Evolutionary conservation across 2,113 vertebrate genomes (phyloP).

Genomic region (Eurypyga helias): DNA sequence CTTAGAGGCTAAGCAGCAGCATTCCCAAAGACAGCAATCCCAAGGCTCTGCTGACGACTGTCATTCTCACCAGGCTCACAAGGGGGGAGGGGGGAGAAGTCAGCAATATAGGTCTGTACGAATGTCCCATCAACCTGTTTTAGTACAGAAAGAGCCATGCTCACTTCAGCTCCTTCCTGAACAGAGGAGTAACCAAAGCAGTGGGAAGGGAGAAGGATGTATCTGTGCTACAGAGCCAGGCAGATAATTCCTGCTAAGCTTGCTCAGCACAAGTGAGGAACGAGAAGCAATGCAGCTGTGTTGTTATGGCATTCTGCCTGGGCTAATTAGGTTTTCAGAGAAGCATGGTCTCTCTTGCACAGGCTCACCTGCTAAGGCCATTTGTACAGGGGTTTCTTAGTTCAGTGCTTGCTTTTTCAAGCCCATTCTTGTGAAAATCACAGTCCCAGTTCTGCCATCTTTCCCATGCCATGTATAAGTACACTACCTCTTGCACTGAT

Average conservation of each 20-base stretch:
- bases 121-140: not conserved
- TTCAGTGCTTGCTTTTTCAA: not conserved
- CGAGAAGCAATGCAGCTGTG: constrained; percentile 1
- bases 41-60: not conserved
- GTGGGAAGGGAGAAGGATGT: not conserved
- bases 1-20: not conserved
- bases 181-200: not conserved
- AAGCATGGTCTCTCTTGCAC: not conserved
- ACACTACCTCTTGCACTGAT: not conserved
- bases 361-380: not conserved
- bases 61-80: not conserved
- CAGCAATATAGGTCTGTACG: not conserved
- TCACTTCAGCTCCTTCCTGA: not conserved
- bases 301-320: constrained; percentile 10
- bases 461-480: not conserved
- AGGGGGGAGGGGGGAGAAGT: not conserved
- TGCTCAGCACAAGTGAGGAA: not conserved
- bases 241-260: constrained; percentile 2
- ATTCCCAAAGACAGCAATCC: not conserved
- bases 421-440: not conserved
- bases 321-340: not conserved
- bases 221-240: not conserved
- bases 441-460: not conserved
- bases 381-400: not conserved
- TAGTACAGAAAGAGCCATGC: not conserved